Base-by-base conservation (phyloP, 2,797 vertebrate genomes). In the Tarsius wallacei region DNA sequence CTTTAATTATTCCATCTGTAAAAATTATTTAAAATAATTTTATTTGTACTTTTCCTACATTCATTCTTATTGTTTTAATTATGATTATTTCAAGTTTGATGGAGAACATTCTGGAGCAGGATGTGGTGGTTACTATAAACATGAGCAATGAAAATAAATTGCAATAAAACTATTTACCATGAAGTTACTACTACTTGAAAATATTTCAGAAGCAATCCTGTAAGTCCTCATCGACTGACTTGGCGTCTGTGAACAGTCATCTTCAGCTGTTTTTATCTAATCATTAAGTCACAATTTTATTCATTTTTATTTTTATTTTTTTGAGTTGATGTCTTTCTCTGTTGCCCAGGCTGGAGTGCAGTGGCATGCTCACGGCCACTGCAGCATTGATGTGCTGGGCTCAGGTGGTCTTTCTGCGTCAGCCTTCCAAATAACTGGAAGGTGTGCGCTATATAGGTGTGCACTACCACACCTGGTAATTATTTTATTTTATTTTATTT, bases 1-100 rank as follows among this genome's bases (percentile, higher is more conserved):
- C 24, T 57, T 93, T 77, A 47, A 86, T 76, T 42, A 88, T 84
- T 94, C n/a, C 19, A n/a, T 47, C 2, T 55, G 55, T 2, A 42
- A 8, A 80, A 12, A 81, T 81, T 36, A 61, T 33, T 85, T 42
- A 80, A 76, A 95, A n/a, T 81, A 85, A 83, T 86, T 83, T 11
- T 0, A 8, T 80, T 86, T 74, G 2, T 53, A 3, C 77, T 73
- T 91, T 14, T 78, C 16, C 16, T 73, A 16, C 28, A 59, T 71
- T 84, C 31, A 49, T 74, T 66, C 1, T 22, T 5, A 74, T 84
- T 87, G 22, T 57, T 28, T 42, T 57, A 61, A 74, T 71, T 82
- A 71, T 70, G 4, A 49, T 66, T 31, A 73, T 71, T 49, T 61
- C 3, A 91, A 87, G 3, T 78, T 95, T 93, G 21, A 57, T 59